These are phyloP conservation scores for Tylochromis polylepis DNA, from an alignment of 2,113 vertebrate genomes.

Conservation along the genomic window DNA sequence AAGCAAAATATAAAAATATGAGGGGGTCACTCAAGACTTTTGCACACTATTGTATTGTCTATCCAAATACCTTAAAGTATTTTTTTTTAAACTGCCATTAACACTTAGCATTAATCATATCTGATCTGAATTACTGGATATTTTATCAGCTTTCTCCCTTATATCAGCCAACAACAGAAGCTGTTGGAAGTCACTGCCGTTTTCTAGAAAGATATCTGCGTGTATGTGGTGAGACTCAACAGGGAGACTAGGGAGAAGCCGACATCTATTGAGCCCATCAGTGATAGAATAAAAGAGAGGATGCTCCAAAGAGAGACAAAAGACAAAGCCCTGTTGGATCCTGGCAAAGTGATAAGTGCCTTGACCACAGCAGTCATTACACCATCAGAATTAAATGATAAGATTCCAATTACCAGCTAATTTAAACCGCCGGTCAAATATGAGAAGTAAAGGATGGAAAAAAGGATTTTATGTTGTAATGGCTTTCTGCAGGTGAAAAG, in stretches of 20 bases:
- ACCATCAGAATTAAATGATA: constrained; percentile 62
- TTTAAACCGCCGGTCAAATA: constrained; percentile 35
- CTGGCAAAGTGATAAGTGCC: constrained; percentile 23
- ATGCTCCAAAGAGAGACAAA: constrained; percentile 8
- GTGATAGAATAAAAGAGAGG: constrained; percentile 5
- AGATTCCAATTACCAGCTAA: constrained; percentile 62
- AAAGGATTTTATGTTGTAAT: constrained; percentile 25
- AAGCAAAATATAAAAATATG: background rate
- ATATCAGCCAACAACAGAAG: background rate
- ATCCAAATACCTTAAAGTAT: background rate
- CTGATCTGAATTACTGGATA: background rate
- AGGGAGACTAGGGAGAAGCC: background rate
- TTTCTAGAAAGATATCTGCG: constrained; percentile 13
- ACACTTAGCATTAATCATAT: background rate
- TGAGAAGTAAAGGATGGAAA: constrained; percentile 9
- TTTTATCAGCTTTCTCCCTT: background rate
- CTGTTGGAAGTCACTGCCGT: background rate
- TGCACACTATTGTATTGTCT: background rate
- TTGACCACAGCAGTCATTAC: constrained; percentile 26
- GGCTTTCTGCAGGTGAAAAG: constrained; percentile 35
- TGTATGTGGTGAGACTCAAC: constrained; percentile 7
- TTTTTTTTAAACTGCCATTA: background rate
- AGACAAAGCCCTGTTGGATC: constrained; percentile 20
- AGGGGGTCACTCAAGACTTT: background rate
- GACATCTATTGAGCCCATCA: constrained; percentile 21